Conservation (phyloP, 1,140 invertebrate species). For the Anastrepha ludens region DNA sequence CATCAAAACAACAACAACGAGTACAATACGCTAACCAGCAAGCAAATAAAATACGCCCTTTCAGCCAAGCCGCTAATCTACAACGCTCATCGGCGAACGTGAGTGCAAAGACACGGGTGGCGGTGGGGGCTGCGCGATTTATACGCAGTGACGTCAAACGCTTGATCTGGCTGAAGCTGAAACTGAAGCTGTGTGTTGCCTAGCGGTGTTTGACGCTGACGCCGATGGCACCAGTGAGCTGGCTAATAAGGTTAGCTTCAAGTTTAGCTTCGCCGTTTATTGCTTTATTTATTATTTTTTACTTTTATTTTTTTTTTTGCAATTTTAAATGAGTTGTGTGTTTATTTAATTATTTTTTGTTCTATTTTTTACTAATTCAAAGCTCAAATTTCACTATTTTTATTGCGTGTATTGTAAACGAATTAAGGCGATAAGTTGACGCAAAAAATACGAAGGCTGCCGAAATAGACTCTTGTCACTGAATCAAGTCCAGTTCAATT, state of each 20-base stretch:
- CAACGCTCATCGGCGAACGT: conserved; percentile 3
- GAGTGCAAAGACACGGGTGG: neutral
- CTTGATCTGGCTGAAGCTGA: neutral
- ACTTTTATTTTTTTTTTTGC: neutral
- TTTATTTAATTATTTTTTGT: neutral
- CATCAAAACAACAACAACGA: neutral
- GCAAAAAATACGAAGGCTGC: neutral
- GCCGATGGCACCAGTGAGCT: neutral
- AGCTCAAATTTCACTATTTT: conserved; percentile 26
- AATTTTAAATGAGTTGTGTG: neutral
- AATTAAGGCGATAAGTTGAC: neutral
- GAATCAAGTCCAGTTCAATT: neutral
- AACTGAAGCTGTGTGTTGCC: conserved; percentile 1
- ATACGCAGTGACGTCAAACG: conserved; percentile 47
- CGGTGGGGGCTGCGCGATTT: neutral
- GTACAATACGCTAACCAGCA: conserved; percentile 3
- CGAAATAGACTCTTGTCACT: neutral
- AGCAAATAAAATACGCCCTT: conserved; percentile 11
- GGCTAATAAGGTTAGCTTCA: neutral
- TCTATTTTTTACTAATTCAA: neutral
- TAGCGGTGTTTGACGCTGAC: neutral
- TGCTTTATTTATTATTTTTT: neutral
- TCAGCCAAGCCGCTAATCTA: conserved; percentile 24
- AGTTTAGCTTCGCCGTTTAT: neutral
- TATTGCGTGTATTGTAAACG: neutral